Base-by-base conservation (phyloP, 2,797 vertebrate species). In the Mionectes olivaceus region DNA sequence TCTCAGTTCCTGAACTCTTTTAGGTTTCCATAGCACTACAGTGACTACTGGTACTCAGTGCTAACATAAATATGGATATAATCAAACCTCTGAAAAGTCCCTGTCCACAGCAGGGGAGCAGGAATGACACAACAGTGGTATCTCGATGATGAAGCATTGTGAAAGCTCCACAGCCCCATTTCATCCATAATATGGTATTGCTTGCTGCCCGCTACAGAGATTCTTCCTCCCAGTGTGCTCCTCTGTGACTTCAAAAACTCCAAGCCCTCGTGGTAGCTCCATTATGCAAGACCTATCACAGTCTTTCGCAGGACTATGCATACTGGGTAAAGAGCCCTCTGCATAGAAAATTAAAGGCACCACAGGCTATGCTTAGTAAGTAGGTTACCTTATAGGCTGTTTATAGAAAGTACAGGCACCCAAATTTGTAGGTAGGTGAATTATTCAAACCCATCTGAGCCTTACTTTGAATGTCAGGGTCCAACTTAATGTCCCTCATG, bases 131-230 rank as follows among this genome's bases (percentile, higher is more conserved):
- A 19, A 33, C 16, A 22, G n/a, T 22, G 33, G 7, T 10, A 17
- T 57, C 44, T 53, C 0, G 0, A 30, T 35, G 32, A 19, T 2
- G 3, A 39, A 39, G 22, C 19, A 5, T 6, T 28, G 33, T 13
- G 15, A 49, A 52, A 57, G n/a, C 23, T 44, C 32, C 1, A 1
- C 33, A 30, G 27, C 17, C 19, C 33, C 2, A 23, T 68, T 43
- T 56, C 1, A 0, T 1, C 0, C 7, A 5, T 23, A 23, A 53
- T 0, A 1, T 11, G 46, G 7, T 47, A 6, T 21, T n/a, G 16
- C 35, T 44, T 64, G 21, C 32, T 47, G 24, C 7, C 1, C 28
- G 1, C 12, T 27, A 6, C 15, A 8, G 52, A 21, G 11, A 5
- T 9, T 19, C 12, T 59, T 76, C 69, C 13, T 59, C 24, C 1